Evolutionary conservation across 2,113 vertebrate species (phyloP).

Genomic region (Clarias magur): DNA sequence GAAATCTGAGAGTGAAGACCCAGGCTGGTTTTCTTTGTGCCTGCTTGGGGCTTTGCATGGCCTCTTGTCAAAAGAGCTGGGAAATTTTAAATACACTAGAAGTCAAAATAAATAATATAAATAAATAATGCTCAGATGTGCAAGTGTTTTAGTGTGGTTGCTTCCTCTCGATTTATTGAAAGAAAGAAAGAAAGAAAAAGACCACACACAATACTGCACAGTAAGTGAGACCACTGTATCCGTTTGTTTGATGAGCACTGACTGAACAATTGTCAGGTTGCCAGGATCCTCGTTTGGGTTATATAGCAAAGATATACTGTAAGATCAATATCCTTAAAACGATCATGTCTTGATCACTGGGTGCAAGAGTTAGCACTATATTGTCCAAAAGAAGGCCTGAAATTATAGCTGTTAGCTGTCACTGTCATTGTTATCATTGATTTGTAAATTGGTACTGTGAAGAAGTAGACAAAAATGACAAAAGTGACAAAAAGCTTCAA

Average conservation of each 20-base stretch:
- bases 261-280: not conserved
- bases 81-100: not conserved
- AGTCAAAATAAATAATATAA: too few relatives aligned
- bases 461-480: not conserved
- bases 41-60: not conserved
- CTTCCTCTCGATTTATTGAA: not conserved
- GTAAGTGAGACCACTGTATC: not conserved
- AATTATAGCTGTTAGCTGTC: not conserved
- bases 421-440: not conserved
- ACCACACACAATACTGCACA: not conserved
- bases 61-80: not conserved
- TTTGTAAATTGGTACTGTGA: not conserved
- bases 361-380: not conserved
- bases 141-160: not conserved
- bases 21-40: not conserved
- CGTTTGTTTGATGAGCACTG: not conserved
- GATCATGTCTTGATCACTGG: not conserved
- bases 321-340: not conserved
- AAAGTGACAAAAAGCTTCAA: not conserved
- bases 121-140: not conserved
- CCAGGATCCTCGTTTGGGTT: not conserved
- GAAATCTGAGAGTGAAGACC: not conserved
- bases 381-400: not conserved
- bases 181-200: too few relatives aligned
- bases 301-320: not conserved